Base-by-base conservation (phyloP, 1,140 invertebrate species). In the Drosophila oshimai region DNA sequence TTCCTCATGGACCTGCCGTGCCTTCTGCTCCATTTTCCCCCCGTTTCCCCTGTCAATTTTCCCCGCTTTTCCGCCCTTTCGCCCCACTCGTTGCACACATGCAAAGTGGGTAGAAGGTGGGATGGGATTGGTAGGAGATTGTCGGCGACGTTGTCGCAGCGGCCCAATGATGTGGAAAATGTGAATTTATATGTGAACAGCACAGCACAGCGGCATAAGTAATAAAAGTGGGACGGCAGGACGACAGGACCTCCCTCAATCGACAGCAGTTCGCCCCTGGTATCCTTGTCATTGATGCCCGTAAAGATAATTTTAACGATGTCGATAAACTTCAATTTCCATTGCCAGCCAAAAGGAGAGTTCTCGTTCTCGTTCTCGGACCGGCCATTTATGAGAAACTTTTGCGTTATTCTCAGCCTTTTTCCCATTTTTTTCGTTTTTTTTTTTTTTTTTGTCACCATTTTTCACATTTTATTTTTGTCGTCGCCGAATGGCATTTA, bases 301-400 rank as follows among this genome's bases (percentile, higher is more conserved):
- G 80, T 86, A 75, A 86, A 86, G 80, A 86, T 86, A 87, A 86
- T 86, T 86, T 86, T 86, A 86, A 86, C 81, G 80, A 87, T 80
- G 75, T 87, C 80, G 80, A 86, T 86, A 86, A 86, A 86, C 80
- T 86, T 86, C 81, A 86, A 86, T 86, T 86, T 87, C 62, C 76
- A 86, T 87, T 86, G 71, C 74, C 31, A 51, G 62, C 62, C 51
- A 45, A 54, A 15, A 18, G 44, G 22, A 33, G 42, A 22, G n/a
- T 10, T 4, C 34, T 4, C 15, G 37, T 1, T 4, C 22, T 24
- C n/a, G 36, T 34, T 26, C 34, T 44, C 65, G 22, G 47, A 22
- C 45, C 33, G 34, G 50, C 69, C 70, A 81, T 80, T 81, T 77
- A 81, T 77, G 78, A 61, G 54, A 45, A 60, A 62, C 53, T 75